Evolutionary conservation across 1,140 invertebrate genomes (phyloP).

Genomic region (Drosophila sp.): DNA sequence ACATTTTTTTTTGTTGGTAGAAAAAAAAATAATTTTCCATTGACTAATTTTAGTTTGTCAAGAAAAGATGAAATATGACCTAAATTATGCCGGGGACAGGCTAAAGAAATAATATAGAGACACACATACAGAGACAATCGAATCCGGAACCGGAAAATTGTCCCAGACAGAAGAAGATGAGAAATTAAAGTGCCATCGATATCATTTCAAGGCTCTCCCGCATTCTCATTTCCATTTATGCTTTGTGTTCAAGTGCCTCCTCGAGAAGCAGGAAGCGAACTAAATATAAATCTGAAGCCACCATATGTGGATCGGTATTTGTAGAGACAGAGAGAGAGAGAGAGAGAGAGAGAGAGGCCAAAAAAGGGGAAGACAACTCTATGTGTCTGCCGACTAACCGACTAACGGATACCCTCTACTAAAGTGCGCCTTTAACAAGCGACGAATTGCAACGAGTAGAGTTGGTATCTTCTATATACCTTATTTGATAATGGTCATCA

Average conservation of each 20-base stretch:
- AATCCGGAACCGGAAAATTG: conserved; percentile 37
- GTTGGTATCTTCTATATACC: neutral
- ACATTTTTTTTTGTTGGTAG: neutral
- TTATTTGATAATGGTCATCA: conserved; percentile 5
- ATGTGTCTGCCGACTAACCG: neutral
- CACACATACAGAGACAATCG: conserved; percentile 31
- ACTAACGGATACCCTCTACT: neutral
- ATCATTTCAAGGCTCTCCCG: conserved; percentile 39
- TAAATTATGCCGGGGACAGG: conserved; percentile 42
- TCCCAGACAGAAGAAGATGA: conserved; percentile 1
- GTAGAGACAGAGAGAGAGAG: neutral
- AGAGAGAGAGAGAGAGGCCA: neutral
- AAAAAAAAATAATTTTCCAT: conserved; percentile 23
- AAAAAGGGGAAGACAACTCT: neutral
- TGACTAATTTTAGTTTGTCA: conserved; percentile 58
- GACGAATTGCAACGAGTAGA: too few relatives aligned
- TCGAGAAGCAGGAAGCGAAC: conserved; percentile 70
- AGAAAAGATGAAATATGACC: conserved; percentile 39
- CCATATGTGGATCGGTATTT: conserved; percentile 60
- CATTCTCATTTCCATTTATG: conserved; percentile 24
- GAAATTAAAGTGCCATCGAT: conserved; percentile 65
- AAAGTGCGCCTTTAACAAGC: neutral
- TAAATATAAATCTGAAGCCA: conserved; percentile 72
- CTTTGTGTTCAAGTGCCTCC: conserved; percentile 42
- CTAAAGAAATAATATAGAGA: conserved; percentile 23